Evolutionary conservation across 2,113 vertebrate species (phyloP), one percentile per base, ranked within the genome.

Genomic region (Cheilinus undulatus): DNA sequence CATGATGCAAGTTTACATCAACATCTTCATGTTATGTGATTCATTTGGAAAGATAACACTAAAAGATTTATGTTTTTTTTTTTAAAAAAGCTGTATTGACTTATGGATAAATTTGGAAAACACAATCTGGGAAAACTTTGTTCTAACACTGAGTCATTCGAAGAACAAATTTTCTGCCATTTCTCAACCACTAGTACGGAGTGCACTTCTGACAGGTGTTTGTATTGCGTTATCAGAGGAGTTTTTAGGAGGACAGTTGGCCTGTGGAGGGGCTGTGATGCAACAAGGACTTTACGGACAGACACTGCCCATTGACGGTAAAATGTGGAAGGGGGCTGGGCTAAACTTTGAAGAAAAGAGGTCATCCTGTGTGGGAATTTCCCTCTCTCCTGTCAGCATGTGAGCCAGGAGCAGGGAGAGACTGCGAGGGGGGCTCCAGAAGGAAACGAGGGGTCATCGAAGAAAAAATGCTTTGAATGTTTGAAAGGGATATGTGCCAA

Each of bases 271-370:
- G 77, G 60, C 43, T 52, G 43, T 94, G 92, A 92, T 88, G 92
- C 90, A 94, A 93, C 26, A 0, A 57, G 74, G 65, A 80, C 40
- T 87, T 94, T 94, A 93, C 90, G 59, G 91, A 91, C 88, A 92
- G 82, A 79, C 88, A 80, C 90, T 79, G 85, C 89, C 85, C 90
- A 87, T 71, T 94, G 92, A 90, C 93, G 89, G 93, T 94, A 94
- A 94, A 87, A 83, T 65, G 82, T 19, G 73, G 76, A 90, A 87
- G 73, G 62, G 76, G 93, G 91, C 38, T 24, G 91, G 88, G 26
- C 88, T 82, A 86, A 89, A 86, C 76, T 71, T 65, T 86, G 28
- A 74, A 88, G 83, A 91, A 86, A 81, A 80, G 73, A 89, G 88
- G 84, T 90, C 91, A 86, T 77, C 68, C 67, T 81, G 82, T 86